Base-by-base conservation (phyloP, 2,888 invertebrate species). In the Tortricodes alternella region DNA sequence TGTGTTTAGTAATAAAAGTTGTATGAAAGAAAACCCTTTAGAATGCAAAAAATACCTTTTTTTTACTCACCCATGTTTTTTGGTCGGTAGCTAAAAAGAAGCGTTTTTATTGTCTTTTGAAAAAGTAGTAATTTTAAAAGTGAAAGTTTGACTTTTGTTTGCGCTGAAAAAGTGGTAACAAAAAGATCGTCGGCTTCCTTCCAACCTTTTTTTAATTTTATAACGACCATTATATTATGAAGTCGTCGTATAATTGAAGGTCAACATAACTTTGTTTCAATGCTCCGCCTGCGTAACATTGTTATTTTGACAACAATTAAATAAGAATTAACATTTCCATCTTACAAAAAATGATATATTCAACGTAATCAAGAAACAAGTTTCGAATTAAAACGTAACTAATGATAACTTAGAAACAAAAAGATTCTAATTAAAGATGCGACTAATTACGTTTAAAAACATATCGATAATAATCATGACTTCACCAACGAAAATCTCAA, bases 1-100 rank as follows among this genome's bases (percentile, higher is more conserved):
- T 89, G 85, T 86, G 84, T 78, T 80, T 79, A 81, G 71, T 80
- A 74, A 79, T 79, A 73, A 74, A 70, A 74, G 71, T 74, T 68
- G 64, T 69, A 65, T 64, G 69, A 70, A 69, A 70, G 68, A 70
- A 69, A 70, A 66, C 85, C 87, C 83, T 80, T 84, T 81, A 67
- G 64, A 57, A 46, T 60, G 62, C 62, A 69, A 74, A 71, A 67
- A 64, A 63, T 18, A n/a, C n/a, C 61, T 51, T 59, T 68, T 73
- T 75, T 76, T 74, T 71, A 63, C 63, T 62, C 64, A 62, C 59
- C 60, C 65, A 66, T 63, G 68, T 75, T 77, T 78, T 73, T 53
- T 55, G 46, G 67, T 64, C 74, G 68, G 76, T 76, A 78, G 78
- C 76, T 62, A 72, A 75, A 73, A 75, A 73, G 67, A 60, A 52